Evolutionary conservation across 2,797 vertebrate species (phyloP).

Genomic region (Acestrorhynchus altus): DNA sequence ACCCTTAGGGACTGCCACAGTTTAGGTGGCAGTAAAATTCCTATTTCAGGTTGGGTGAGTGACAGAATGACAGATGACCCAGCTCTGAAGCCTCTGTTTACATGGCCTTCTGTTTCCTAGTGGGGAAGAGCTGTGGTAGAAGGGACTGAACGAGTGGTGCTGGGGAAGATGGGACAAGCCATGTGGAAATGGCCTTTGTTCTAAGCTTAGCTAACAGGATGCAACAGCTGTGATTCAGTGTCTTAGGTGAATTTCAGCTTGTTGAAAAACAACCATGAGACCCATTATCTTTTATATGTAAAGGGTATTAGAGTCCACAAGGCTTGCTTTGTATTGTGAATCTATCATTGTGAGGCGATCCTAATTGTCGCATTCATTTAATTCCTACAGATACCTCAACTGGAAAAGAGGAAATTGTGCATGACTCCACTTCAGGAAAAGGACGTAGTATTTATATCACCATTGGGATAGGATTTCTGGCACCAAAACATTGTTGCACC

Average conservation of each 20-base stretch:
- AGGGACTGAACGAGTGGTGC: neutral
- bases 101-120: constrained; percentile 30
- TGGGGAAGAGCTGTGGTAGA: constrained; percentile 17
- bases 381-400: constrained; percentile 49
- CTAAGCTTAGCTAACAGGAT: neutral
- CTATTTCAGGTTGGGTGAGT: constrained; percentile 31
- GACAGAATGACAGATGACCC: constrained; percentile 37
- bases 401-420: constrained; percentile 59
- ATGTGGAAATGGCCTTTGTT: neutral
- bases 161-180: constrained; percentile 15
- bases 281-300: neutral
- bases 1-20: neutral
- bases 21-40: constrained; percentile 12
- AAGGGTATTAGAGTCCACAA: neutral
- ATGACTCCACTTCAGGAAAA: constrained; percentile 64
- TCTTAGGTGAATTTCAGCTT: neutral
- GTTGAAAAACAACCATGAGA: neutral
- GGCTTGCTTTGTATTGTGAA: neutral
- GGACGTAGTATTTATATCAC: constrained; percentile 74
- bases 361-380: neutral
- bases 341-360: neutral
- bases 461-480: constrained; percentile 79
- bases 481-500: constrained; percentile 72
- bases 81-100: constrained; percentile 4
- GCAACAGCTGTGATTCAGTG: neutral